These are phyloP conservation scores for Galaxea fascicularis DNA, from an alignment of 92 coral and sea anemone genomes.

Conservation along the genomic window DNA sequence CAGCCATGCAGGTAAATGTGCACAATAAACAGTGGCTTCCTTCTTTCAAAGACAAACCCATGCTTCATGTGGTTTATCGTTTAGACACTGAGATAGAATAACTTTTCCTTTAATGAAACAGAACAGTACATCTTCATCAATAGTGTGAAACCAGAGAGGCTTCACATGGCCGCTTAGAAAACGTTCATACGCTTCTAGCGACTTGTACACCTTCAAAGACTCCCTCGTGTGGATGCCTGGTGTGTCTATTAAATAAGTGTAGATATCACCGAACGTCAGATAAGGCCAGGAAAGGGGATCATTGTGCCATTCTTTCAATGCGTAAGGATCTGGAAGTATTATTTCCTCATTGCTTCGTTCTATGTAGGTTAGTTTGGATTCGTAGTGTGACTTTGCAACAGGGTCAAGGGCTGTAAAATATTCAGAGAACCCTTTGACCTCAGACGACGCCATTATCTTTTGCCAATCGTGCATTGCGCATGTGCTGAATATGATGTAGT, in stretches of 20 bases:
- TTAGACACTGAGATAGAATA: slow-evolving; percentile 51
- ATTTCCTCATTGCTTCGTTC: background rate
- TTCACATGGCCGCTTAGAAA: slow-evolving; percentile 55
- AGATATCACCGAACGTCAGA: slow-evolving; percentile 44
- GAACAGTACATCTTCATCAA: slow-evolving; percentile 32
- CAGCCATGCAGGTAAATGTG: slow-evolving; percentile 60
- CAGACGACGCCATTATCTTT: too few species aligned
- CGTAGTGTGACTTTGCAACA: slow-evolving; percentile 1
- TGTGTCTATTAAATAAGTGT: slow-evolving; percentile 52
- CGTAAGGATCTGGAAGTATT: slow-evolving; percentile 50
- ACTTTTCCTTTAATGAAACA: slow-evolving; percentile 53
- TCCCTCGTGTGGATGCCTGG: slow-evolving; percentile 51
- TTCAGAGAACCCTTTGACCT: too few species aligned
- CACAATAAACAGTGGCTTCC: slow-evolving; percentile 37
- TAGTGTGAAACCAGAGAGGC: slow-evolving; percentile 18
- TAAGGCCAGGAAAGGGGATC: slow-evolving; percentile 60
- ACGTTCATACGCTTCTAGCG: slow-evolving; percentile 50
- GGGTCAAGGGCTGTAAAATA: too few species aligned
- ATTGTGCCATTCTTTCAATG: slow-evolving; percentile 48
- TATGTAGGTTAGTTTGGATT: slow-evolving; percentile 17
- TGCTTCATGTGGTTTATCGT: slow-evolving; percentile 47
- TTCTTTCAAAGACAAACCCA: slow-evolving; percentile 61
- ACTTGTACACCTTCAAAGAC: slow-evolving; percentile 53
- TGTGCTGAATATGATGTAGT: background rate
- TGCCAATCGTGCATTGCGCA: background rate